Conservation (phyloP, 2,888 invertebrate species). For the Dasysyrphus tricinctus region DNA sequence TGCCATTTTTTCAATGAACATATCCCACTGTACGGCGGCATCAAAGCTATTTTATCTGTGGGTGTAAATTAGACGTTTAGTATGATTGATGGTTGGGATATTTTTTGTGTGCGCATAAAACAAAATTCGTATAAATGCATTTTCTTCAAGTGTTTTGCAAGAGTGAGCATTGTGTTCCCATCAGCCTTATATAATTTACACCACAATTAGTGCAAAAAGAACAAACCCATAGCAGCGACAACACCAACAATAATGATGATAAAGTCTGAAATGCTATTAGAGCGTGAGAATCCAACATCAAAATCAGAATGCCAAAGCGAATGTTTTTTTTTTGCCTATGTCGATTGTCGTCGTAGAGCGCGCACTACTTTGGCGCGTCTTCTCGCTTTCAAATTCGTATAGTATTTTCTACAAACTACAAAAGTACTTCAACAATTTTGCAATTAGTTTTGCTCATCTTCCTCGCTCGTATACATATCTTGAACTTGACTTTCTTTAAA, state of each 20-base stretch:
- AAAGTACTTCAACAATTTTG: slow-evolving; percentile 4
- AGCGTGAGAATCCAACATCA: slow-evolving; percentile 36
- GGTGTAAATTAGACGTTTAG: slow-evolving; percentile 17
- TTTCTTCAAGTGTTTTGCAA: neutral
- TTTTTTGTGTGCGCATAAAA: slow-evolving; percentile 16
- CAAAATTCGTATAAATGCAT: slow-evolving; percentile 9
- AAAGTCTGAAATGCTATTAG: slow-evolving; percentile 27
- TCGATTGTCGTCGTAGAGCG: neutral
- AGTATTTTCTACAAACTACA: too few relatives aligned
- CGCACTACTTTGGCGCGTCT: neutral
- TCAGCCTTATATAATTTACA: slow-evolving; percentile 10
- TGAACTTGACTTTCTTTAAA: slow-evolving; percentile 54
- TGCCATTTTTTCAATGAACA: neutral
- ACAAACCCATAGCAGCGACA: neutral
- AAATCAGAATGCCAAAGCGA: slow-evolving; percentile 5
- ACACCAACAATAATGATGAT: neutral
- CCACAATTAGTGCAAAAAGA: slow-evolving; percentile 7
- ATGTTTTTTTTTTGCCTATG: neutral
- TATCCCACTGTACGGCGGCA: neutral
- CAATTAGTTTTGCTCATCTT: slow-evolving; percentile 27
- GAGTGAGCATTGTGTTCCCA: slow-evolving; percentile 11
- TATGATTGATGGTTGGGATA: slow-evolving; percentile 47
- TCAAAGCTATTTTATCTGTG: neutral
- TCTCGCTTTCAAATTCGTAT: slow-evolving; percentile 32
- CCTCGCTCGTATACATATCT: neutral